Evolutionary conservation across 2,797 vertebrate species (phyloP), one percentile per base, ranked within the genome.

Genomic region (Sylvia borin): DNA sequence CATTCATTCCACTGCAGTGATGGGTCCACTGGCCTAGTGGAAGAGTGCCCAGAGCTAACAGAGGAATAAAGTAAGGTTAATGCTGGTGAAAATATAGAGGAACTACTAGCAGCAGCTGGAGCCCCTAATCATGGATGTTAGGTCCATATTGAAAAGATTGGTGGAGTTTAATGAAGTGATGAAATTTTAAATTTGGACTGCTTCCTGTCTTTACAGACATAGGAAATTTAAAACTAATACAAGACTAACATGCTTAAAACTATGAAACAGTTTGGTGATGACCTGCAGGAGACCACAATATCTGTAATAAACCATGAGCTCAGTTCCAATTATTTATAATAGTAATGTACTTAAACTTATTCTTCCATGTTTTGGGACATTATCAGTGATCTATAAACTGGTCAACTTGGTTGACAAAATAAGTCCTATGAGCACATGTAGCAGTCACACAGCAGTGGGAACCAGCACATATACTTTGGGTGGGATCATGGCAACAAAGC

Each of bases 381-480:
- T 68, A 10, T 61, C 42, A 65, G 17, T 58, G 54, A 55, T 32
- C 47, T 40, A 17, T n/a, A 32, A 88, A 50, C 27, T 12, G 29
- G 10, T 55, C 34, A 20, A 12, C 7, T 76, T 51, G 17, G 8
- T 79, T 73, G 45, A 29, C 38, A 27, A 38, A 13, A 5, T 62
- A 34, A 36, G 13, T 62, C 50, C 47, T 75, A 6, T 15, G 70
- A 81, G 34, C 1, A 3, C 19, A 43, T 0, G 1, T 13, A 48
- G 26, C 48, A 77, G 45, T 18, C 42, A 53, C 31, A 55, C 11
- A 80, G 26, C 50, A 42, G 25, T 1, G 2, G 57, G 16, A 72
- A 78, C 60, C 40, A n/a, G 17, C 27, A 31, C 0, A 0, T 18
- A 11, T 11, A 47, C 85, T 19, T 42, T 61, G 50, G 32, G 17